A percentile compares a stretch with the other conserved stretches of the same genome.
These are phyloP conservation scores for Orthonevra nobilis DNA, from an alignment of 2,888 invertebrate species.

Conservation along the genomic window DNA sequence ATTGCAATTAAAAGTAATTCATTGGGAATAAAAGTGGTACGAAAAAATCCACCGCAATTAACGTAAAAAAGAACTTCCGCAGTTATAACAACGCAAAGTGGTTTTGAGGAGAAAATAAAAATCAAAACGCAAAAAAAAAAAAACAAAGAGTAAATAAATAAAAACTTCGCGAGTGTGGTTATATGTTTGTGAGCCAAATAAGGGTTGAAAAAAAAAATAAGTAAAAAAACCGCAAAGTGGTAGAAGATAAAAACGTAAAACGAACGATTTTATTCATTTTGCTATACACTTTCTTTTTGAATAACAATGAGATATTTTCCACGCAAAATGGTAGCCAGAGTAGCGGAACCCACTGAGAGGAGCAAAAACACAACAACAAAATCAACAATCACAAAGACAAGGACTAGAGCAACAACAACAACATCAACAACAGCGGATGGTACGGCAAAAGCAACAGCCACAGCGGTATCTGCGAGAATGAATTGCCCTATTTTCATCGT, in stretches of 20 bases:
- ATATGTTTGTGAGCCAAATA: background rate
- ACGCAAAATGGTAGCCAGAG: conserved; percentile 31
- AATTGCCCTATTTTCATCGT: conserved; percentile 79
- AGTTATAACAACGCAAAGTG: conserved; percentile 28
- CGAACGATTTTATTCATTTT: background rate
- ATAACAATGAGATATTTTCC: conserved; percentile 41
- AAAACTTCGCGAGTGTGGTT: conserved; percentile 1
- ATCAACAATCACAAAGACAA: conserved; percentile 35
- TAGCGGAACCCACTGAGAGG: no score
- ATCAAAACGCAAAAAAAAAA: no score
- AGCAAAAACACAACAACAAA: conserved; percentile 50
- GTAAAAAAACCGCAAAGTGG: conserved; percentile 3
- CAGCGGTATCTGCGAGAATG: conserved; percentile 73
- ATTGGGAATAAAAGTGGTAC: background rate
- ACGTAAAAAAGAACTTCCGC: conserved; percentile 13
- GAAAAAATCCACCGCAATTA: conserved; percentile 21
- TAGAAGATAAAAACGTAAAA: conserved; percentile 24
- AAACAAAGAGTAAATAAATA: no score
- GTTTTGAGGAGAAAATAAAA: conserved; percentile 7
- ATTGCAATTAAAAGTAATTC: conserved; percentile 45
- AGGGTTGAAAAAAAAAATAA: background rate
- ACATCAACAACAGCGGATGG: no score
- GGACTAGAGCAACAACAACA: conserved; percentile 34
- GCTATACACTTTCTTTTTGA: conserved; percentile 4
- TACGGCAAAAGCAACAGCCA: conserved; percentile 53